Evolutionary conservation across 2,797 vertebrate genomes (phyloP).

Genomic region (Falco rusticolus): DNA sequence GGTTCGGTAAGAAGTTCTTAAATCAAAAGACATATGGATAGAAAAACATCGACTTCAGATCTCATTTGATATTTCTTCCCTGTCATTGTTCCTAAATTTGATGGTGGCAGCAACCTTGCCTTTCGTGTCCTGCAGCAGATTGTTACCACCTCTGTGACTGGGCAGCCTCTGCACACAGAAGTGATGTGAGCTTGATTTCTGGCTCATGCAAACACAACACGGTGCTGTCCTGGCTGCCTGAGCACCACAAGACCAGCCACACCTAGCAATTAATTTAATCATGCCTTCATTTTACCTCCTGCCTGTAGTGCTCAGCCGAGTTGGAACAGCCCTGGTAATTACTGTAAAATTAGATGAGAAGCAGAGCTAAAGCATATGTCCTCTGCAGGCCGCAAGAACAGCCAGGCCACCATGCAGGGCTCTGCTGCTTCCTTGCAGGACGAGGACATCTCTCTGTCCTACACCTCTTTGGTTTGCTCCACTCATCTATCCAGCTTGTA

Average conservation of each 20-base stretch:
- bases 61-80: not conserved
- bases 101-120: not conserved
- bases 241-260: not conserved
- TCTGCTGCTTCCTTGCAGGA: not conserved
- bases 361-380: not conserved
- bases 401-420: fast-evolving
- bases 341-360: not conserved
- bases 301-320: not conserved
- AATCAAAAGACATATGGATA: not conserved
- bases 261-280: conserved; percentile 37
- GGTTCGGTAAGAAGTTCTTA: not conserved
- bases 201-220: fast-evolving
- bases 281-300: not conserved
- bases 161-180: not conserved
- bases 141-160: not conserved
- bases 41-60: not conserved
- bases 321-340: not conserved
- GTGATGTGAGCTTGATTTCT: not conserved
- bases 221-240: not conserved
- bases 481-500: not conserved
- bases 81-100: not conserved
- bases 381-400: not conserved
- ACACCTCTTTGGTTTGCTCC: not conserved
- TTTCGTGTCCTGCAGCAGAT: not conserved
- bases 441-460: not conserved